Evolutionary conservation across 2,797 vertebrate species (phyloP).

Genomic region (Meda fulgida): DNA sequence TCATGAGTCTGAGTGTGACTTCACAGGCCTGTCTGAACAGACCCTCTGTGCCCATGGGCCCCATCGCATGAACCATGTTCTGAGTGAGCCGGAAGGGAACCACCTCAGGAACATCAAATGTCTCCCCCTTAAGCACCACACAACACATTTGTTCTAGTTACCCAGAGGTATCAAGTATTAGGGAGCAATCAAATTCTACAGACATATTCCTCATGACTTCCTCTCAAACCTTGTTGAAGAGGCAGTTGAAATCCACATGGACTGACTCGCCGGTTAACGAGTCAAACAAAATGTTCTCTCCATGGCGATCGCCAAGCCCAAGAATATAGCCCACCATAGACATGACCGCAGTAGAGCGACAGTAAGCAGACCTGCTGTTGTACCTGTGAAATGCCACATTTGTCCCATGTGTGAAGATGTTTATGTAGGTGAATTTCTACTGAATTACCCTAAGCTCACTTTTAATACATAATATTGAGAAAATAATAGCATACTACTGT

Average conservation of each 20-base stretch:
- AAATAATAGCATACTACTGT: neutral
- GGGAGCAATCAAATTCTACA: neutral
- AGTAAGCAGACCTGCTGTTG: constrained; percentile 95
- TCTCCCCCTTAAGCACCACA: constrained; percentile 85
- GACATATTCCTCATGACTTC: neutral
- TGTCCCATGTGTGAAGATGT: neutral
- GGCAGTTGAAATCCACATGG: constrained; percentile 99
- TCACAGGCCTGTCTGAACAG: constrained; percentile 98
- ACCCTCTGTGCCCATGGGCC: constrained; percentile 97
- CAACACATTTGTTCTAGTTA: neutral
- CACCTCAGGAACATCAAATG: constrained; percentile 96
- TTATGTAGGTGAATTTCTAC: neutral
- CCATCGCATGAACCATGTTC: constrained; percentile 99
- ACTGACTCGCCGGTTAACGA: constrained; percentile 95
- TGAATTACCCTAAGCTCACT: neutral
- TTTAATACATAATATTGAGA: neutral
- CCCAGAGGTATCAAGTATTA: neutral
- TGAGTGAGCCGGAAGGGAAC: constrained; percentile 97
- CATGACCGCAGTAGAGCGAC: constrained; percentile 97
- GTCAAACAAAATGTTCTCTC: constrained; percentile 97
- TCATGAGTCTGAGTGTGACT: constrained; percentile 93
- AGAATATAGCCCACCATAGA: constrained; percentile 98
- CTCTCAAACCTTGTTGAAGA: constrained; percentile 93
- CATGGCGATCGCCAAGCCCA: constrained; percentile 95
- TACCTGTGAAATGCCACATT: constrained; percentile 81